A percentile compares a stretch with the other conserved stretches of the same genome.
Conservation (phyloP, 2,797 vertebrate species). For the Fundulus diaphanus region DNA sequence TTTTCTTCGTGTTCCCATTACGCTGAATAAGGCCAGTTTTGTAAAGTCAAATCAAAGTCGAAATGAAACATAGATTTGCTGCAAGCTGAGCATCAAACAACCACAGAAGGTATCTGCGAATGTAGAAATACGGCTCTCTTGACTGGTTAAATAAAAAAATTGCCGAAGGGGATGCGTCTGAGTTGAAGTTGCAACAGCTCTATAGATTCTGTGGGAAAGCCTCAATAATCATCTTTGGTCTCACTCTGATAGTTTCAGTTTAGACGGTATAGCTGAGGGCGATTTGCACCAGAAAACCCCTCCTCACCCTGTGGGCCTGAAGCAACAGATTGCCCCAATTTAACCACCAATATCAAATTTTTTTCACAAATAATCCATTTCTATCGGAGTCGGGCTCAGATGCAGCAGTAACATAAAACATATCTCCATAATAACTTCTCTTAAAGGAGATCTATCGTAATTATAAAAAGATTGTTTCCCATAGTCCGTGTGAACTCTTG, state of each 20-base stretch:
- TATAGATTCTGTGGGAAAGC: background rate
- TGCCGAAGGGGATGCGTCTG: background rate
- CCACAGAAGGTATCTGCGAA: background rate
- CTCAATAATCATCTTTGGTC: background rate
- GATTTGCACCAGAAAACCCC: background rate
- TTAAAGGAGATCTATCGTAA: background rate
- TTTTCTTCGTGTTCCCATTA: background rate
- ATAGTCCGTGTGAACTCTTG: background rate
- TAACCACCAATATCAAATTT: background rate
- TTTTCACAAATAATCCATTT: background rate
- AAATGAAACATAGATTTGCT: background rate
- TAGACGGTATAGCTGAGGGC: background rate
- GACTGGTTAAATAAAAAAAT: background rate
- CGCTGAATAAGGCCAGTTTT: background rate
- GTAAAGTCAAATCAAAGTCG: background rate
- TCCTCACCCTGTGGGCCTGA: background rate
- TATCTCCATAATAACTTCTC: background rate
- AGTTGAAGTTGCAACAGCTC: background rate
- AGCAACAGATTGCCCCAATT: slow-evolving; percentile 3
- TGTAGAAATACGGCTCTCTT: background rate
- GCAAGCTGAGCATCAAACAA: background rate
- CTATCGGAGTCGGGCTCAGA: background rate
- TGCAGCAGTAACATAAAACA: background rate
- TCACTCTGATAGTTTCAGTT: background rate
- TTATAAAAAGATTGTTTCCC: background rate